Evolutionary conservation across 2,888 invertebrate species (phyloP), one percentile per base, ranked within the genome.

Genomic region (Hyles lineata): DNA sequence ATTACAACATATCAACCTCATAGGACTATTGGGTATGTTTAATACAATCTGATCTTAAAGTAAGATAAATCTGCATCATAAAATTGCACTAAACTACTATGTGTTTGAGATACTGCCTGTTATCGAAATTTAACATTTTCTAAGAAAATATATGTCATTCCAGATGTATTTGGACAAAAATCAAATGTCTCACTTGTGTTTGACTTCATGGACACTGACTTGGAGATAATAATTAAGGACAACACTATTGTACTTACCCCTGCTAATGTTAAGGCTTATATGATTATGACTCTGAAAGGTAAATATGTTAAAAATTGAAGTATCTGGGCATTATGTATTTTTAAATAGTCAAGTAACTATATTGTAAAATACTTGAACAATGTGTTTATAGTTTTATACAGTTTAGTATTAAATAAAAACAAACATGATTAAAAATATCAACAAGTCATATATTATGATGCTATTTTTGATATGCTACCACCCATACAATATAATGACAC

Each of bases 161-260:
- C 91, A 95, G 99, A 99, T 96, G 99, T 99, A 5, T 99, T 99
- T 95, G 99, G 99, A n/a, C 98, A 99, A 86, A 97, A 98, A 92
- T 99, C 99, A 21, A 99, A 99, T 95, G 98, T 99, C 25, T 99
- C 99, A 25, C 93, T 99, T 74, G 99, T 99, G 0, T 99, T 99
- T 95, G 99, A 99, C 91, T 99, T 99, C 85, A 99, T 99, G 99
- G 99, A 99, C 87, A 99, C 99, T 55, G 99, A 99, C 92, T 94
- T 99, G 82, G 99, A 99, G 96, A 98, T 98, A 79, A 97, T 98
- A 80, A 97, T 98, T 80, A 98, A 98, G 92, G 99, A 99, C 87
- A 96, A 93, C 76, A 97, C 96, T 81, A 98, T 99, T 83, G 98
- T 99, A 74, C 95, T 99, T 73, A 97, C 98, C 19, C 97, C 98